phyloP scores from a whole-genome alignment of 2,888 invertebrate species.

The Lycophotia porphyrea region DNA sequence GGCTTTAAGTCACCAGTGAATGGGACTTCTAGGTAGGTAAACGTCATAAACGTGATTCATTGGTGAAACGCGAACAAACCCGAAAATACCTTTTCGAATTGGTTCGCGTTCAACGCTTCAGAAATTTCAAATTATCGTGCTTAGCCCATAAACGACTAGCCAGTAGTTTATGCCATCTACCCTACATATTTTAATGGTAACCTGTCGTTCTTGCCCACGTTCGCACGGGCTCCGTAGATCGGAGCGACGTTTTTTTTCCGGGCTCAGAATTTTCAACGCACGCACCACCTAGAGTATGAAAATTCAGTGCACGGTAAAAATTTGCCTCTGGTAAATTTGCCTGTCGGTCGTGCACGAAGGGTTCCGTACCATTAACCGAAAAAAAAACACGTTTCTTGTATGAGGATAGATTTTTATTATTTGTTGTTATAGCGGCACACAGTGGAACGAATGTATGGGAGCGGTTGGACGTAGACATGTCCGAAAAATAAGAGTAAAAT shows the following conservation, averaged over 20 bases:
- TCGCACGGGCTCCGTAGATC: not conserved
- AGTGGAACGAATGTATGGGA: too few relatives aligned
- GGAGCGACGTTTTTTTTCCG: not conserved
- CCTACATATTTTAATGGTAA: not conserved
- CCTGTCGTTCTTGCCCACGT: not conserved
- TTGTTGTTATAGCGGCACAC: too few relatives aligned
- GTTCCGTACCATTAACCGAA: too few relatives aligned
- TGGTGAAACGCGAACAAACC: slow-evolving; percentile 6
- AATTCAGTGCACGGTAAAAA: not conserved
- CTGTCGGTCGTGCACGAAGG: too few relatives aligned
- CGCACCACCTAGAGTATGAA: not conserved
- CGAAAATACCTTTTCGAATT: not conserved
- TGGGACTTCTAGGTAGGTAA: not conserved
- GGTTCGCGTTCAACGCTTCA: not conserved
- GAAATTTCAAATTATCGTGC: not conserved
- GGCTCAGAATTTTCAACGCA: not conserved
- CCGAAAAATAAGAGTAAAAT: too few relatives aligned
- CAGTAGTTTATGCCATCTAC: not conserved
- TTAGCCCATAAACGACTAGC: not conserved
- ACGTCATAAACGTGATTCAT: slow-evolving; percentile 1
- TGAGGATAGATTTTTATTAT: too few relatives aligned
- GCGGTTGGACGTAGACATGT: too few relatives aligned
- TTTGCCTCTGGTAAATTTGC: too few relatives aligned
- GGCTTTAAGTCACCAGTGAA: not conserved
- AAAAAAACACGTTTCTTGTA: too few relatives aligned